These are phyloP conservation scores for Patella depressa DNA, from an alignment of 2,888 invertebrate genomes.

Conservation along the genomic window DNA sequence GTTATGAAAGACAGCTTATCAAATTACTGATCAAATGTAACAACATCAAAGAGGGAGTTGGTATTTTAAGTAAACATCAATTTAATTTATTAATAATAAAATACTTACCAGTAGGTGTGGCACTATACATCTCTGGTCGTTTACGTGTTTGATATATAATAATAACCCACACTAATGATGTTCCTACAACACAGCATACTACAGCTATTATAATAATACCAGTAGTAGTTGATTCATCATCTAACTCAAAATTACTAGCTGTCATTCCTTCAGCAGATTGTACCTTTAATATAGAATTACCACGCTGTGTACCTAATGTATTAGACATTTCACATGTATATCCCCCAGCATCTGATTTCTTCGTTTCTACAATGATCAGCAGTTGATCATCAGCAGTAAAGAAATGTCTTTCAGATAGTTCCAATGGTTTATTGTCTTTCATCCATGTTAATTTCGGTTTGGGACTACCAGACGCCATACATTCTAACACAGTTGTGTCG, in stretches of 20 bases:
- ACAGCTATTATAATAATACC: conserved; percentile 91
- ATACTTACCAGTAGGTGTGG: conserved; percentile 61
- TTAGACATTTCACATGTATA: conserved; percentile 94
- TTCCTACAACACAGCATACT: conserved; percentile 91
- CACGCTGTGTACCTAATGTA: conserved; percentile 83
- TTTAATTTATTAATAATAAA: not conserved
- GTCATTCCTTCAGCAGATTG: conserved; percentile 75
- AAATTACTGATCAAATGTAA: too few relatives aligned
- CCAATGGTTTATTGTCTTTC: conserved; percentile 84
- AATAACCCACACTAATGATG: conserved; percentile 91
- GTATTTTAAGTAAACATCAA: not conserved
- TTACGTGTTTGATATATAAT: conserved; percentile 89
- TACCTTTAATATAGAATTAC: conserved; percentile 81
- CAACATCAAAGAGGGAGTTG: too few relatives aligned
- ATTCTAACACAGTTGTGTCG: conserved; percentile 88
- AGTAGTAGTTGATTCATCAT: conserved; percentile 81
- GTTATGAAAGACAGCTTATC: too few relatives aligned
- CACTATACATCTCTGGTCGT: conserved; percentile 67
- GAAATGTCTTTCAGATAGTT: conserved; percentile 84
- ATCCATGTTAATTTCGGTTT: conserved; percentile 86
- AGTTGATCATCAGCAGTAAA: conserved; percentile 90
- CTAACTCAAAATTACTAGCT: conserved; percentile 67
- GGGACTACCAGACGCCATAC: conserved; percentile 88
- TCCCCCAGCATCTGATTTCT: conserved; percentile 83
- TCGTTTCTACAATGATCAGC: conserved; percentile 87